These are phyloP conservation scores for Heliangelus exortis DNA, from an alignment of 2,797 vertebrate species.

Conservation along the genomic window DNA sequence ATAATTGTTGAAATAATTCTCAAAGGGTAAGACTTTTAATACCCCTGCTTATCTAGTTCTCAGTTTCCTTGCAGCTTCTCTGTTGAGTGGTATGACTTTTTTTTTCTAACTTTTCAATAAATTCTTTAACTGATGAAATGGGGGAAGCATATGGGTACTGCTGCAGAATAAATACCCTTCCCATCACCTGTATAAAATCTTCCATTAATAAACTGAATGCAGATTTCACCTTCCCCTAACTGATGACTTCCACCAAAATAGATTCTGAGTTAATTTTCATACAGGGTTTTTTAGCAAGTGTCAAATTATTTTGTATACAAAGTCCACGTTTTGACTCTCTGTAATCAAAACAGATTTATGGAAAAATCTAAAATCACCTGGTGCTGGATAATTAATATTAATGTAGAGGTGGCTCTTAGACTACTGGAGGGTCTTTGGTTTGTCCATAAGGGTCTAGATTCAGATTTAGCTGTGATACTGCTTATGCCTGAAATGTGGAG, in stretches of 20 bases:
- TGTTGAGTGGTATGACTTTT: not conserved
- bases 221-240: not conserved
- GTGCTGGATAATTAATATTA: not conserved
- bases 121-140: not conserved
- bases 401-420: not conserved
- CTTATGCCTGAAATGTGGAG: not conserved
- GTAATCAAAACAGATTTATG: not conserved
- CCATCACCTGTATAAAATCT: not conserved
- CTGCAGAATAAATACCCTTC: not conserved
- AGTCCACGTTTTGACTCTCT: not conserved
- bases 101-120: not conserved
- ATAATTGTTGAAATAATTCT: not conserved
- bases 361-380: not conserved
- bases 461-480: not conserved
- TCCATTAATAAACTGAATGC: not conserved
- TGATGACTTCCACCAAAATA: not conserved
- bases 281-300: not conserved
- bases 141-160: accelerated
- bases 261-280: not conserved
- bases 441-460: not conserved
- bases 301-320: not conserved
- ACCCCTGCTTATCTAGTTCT: not conserved
- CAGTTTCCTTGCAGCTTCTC: not conserved
- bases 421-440: not conserved
- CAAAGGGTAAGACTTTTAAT: not conserved